These are phyloP conservation scores for Halocynthia aurantium DNA, from an alignment of 23 tunicate genomes.

Conservation along the genomic window DNA sequence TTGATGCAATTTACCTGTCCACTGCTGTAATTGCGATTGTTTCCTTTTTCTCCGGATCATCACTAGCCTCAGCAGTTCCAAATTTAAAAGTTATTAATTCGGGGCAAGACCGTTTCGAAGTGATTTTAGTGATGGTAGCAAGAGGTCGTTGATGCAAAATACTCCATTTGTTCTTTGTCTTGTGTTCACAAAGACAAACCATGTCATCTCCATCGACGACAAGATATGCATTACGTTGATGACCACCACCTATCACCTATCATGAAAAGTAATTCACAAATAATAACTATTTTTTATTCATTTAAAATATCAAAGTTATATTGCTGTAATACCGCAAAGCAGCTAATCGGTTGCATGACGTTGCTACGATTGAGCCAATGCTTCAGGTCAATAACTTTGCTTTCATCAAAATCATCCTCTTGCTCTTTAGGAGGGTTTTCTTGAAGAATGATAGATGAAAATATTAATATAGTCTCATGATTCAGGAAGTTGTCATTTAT, in stretches of 20 bases:
- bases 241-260: slow-evolving; percentile 6
- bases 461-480: no score
- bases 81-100: slow-evolving; percentile 88
- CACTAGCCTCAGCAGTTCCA: slow-evolving; percentile 19
- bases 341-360: neutral
- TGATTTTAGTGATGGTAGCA: slow-evolving; percentile 59
- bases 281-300: no score
- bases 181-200: slow-evolving; percentile 50
- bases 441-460: neutral
- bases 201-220: slow-evolving; percentile 33
- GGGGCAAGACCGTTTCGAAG: slow-evolving; percentile 63
- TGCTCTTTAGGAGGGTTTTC: neutral
- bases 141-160: slow-evolving; percentile 37
- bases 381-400: neutral
- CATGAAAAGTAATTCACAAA: neutral
- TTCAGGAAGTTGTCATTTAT: no score
- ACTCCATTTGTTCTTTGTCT: slow-evolving; percentile 29
- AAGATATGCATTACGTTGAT: slow-evolving; percentile 15
- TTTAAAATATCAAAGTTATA: no score
- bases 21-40: slow-evolving; percentile 27
- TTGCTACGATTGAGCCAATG: neutral
- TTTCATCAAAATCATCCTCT: slow-evolving; percentile 8
- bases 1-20: slow-evolving; percentile 23
- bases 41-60: slow-evolving; percentile 5
- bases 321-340: neutral